Base-by-base conservation (phyloP, 2,113 vertebrate species). In the Brachirus orientalis region DNA sequence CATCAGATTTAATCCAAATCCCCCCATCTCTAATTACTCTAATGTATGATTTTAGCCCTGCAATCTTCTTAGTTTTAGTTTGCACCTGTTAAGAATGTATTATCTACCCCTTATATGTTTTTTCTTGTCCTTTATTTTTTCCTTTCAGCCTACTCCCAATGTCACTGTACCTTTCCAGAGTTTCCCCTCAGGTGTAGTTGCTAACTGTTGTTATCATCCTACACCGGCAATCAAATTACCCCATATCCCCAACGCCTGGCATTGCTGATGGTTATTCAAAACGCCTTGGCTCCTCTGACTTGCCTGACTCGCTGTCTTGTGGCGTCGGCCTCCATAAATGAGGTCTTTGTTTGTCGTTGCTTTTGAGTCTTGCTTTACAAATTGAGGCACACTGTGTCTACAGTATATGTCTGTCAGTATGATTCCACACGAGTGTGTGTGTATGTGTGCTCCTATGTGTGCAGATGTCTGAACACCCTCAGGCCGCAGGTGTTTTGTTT, bases 301-400 rank as follows among this genome's bases (percentile, higher is more conserved):
- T 73, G 79, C 86, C 72, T 53, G 63, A 63, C 69, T 84, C 19
- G 74, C 83, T 75, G 84, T 92, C 88, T 91, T 83, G 86, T 89
- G 84, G 91, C 84, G 75, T 86, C 87, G 72, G 72, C 76, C 80
- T 89, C 73, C 70, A 87, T 86, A 92, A 90, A 91, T 90, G 83
- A 86, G 77, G 64, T 85, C 89, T 92, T 92, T 94, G 89, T 93
- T 86, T 88, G 86, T 63, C 58, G 73, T 64, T 83, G 77, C 86
- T 90, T 86, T 75, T 63, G 71, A 90, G 91, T 90, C 87, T 90
- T 90, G 88, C 88, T 92, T 92, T 92, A 92, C 90, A 88, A 90
- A 91, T 91, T 91, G 89, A 85, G 74, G 77, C 64, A 77, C 86
- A 84, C 85, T 77, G 74, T 90, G 80, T 80, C 82, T 82, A 11